These are phyloP conservation scores for Pemphredon lugubris DNA, from an alignment of 2,888 invertebrate species.

Conservation along the genomic window DNA sequence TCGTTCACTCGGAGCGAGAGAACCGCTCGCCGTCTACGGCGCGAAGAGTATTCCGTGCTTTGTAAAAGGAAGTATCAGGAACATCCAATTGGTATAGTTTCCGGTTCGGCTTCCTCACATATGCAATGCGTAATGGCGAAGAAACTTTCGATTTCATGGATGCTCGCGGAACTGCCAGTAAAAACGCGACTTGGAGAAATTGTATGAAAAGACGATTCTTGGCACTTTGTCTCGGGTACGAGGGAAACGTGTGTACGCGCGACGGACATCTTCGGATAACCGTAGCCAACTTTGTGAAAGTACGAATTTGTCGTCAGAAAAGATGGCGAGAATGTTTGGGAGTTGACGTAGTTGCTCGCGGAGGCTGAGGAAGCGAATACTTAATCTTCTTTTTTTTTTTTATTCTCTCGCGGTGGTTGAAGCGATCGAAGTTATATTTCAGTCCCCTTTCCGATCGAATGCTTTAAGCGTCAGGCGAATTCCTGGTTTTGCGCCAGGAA, in stretches of 20 bases:
- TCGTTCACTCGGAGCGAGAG: constrained; percentile 18
- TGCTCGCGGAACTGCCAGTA: not conserved
- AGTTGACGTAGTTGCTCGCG: too few relatives aligned
- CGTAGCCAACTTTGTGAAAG: too few relatives aligned
- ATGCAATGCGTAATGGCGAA: constrained; percentile 3
- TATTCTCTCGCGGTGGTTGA: too few relatives aligned
- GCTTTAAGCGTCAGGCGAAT: too few relatives aligned
- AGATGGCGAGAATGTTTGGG: too few relatives aligned
- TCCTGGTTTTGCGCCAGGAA: too few relatives aligned
- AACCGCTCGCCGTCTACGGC: constrained; percentile 25
- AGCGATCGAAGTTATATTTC: too few relatives aligned
- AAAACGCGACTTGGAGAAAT: constrained; percentile 5
- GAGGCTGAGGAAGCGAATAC: too few relatives aligned
- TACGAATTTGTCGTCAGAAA: too few relatives aligned
- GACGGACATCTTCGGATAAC: too few relatives aligned
- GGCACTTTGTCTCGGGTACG: not conserved
- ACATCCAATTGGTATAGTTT: constrained; percentile 45
- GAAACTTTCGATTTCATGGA: constrained; percentile 16
- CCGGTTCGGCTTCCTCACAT: constrained; percentile 41
- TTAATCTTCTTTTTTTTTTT: too few relatives aligned
- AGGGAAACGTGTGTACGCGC: not conserved
- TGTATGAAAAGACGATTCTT: not conserved
- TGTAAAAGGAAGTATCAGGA: constrained; percentile 43
- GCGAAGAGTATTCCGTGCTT: constrained; percentile 24
- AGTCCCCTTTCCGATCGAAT: too few relatives aligned